phyloP scores from a whole-genome alignment of 2,113 vertebrate species.

The Passer domesticus region DNA sequence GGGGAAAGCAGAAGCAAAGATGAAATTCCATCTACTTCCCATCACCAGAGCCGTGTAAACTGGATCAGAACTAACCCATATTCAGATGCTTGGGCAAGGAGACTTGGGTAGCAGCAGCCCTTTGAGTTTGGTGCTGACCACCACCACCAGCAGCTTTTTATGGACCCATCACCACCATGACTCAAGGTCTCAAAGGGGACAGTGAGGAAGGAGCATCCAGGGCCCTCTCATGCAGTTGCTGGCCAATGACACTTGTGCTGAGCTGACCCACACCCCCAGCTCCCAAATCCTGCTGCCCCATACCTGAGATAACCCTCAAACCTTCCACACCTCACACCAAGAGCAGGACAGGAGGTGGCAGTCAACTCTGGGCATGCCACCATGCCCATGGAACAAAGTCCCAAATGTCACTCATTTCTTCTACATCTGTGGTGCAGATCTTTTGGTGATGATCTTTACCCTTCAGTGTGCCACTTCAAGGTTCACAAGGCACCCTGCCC shows the following conservation, averaged over 20 bases:
- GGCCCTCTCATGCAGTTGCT: background rate
- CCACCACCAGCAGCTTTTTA: background rate
- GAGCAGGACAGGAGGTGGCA: background rate
- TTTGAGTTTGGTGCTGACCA: background rate
- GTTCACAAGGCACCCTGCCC: background rate
- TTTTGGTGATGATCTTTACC: background rate
- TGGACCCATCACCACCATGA: background rate
- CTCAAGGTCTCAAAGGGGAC: background rate
- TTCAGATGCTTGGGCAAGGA: background rate
- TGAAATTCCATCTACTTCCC: background rate
- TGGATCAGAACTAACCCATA: background rate
- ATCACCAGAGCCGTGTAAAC: background rate
- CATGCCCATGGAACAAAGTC: background rate
- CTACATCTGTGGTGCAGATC: background rate
- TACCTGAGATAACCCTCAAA: background rate
- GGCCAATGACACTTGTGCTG: background rate
- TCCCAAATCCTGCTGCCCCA: background rate
- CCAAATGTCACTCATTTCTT: background rate
- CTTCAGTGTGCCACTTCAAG: fast-evolving
- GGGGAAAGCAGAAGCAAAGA: background rate
- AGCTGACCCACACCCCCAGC: background rate
- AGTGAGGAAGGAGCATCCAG: background rate
- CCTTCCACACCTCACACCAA: background rate
- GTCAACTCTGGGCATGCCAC: background rate
- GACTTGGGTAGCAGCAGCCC: background rate